Percentiles rank a stretch among this genome's conserved stretches.
phyloP scores from a whole-genome alignment of 2,797 vertebrate genomes.

The Enteromius afrohamiltoni region DNA sequence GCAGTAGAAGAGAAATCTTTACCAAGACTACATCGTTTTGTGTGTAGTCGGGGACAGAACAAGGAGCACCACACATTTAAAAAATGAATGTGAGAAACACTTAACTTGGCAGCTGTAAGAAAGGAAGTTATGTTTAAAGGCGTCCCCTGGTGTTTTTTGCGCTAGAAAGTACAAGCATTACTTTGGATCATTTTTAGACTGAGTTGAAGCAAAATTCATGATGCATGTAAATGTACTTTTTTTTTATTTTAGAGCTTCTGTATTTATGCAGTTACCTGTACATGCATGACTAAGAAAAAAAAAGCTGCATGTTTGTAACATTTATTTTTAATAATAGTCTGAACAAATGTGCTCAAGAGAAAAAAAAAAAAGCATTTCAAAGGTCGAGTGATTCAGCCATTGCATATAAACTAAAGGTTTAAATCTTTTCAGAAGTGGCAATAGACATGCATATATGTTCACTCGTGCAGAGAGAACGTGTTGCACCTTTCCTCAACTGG shows the following conservation, averaged over 20 bases:
- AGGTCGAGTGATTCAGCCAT: not conserved
- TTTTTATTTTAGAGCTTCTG: too few relatives aligned
- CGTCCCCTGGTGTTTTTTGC: not conserved
- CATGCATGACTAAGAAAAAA: not conserved
- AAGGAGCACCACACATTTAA: not conserved
- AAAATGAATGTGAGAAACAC: not conserved
- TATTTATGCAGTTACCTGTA: not conserved
- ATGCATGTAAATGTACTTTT: not conserved
- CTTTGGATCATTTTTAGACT: not conserved
- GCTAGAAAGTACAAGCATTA: too few relatives aligned
- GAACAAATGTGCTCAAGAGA: not conserved
- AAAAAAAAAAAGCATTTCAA: not conserved
- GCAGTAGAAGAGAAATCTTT: not conserved
- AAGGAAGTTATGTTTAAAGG: not conserved
- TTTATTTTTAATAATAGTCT: slow-evolving; percentile 6
- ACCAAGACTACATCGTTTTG: not conserved
- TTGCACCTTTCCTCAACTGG: not conserved
- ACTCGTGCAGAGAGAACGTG: not conserved
- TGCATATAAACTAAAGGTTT: not conserved
- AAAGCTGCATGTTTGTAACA: not conserved
- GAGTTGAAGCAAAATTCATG: not conserved
- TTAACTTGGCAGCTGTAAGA: not conserved
- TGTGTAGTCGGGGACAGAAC: not conserved
- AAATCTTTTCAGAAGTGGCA: not conserved
- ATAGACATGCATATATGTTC: slow-evolving; percentile 14